A percentile compares a stretch with the other conserved stretches of the same genome.
Evolutionary conservation across 2,888 invertebrate species (phyloP).

Genomic region (Nowickia ferox): DNA sequence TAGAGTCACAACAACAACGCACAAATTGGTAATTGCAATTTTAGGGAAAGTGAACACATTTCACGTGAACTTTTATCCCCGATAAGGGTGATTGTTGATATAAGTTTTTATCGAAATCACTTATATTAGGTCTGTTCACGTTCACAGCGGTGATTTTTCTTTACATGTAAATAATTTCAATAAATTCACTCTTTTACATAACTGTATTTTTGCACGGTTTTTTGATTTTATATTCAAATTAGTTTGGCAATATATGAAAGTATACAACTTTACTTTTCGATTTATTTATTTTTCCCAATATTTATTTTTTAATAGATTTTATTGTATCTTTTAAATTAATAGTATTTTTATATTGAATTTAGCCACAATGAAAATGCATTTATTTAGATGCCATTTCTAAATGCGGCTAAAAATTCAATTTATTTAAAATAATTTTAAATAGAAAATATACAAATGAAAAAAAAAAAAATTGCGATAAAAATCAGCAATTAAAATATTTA

Average conservation of each 20-base stretch:
- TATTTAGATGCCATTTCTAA: slow-evolving; percentile 53
- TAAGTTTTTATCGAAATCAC: too few species aligned
- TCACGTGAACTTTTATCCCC: too few species aligned
- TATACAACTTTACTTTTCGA: slow-evolving; percentile 16
- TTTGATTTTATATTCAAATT: neutral
- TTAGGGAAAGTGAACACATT: too few species aligned
- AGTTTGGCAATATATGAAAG: neutral
- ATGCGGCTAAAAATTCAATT: slow-evolving; percentile 68
- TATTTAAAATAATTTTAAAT: slow-evolving; percentile 61
- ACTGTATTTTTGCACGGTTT: neutral
- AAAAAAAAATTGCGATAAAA: slow-evolving; percentile 48
- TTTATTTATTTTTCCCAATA: slow-evolving; percentile 34
- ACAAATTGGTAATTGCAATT: too few species aligned
- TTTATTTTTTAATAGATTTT: slow-evolving; percentile 52
- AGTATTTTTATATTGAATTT: slow-evolving; percentile 49
- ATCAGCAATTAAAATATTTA: slow-evolving; percentile 71
- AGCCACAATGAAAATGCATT: slow-evolving; percentile 38
- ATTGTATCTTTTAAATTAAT: slow-evolving; percentile 59
- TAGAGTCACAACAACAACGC: too few species aligned
- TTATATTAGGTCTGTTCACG: too few species aligned
- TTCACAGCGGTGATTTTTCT: too few species aligned
- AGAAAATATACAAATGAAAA: slow-evolving; percentile 30
- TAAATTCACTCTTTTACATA: neutral
- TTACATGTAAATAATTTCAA: neutral
- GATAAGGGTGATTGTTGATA: too few species aligned